These are phyloP conservation scores for Odontesthes bonariensis DNA, from an alignment of 2,113 vertebrate genomes.

Conservation along the genomic window DNA sequence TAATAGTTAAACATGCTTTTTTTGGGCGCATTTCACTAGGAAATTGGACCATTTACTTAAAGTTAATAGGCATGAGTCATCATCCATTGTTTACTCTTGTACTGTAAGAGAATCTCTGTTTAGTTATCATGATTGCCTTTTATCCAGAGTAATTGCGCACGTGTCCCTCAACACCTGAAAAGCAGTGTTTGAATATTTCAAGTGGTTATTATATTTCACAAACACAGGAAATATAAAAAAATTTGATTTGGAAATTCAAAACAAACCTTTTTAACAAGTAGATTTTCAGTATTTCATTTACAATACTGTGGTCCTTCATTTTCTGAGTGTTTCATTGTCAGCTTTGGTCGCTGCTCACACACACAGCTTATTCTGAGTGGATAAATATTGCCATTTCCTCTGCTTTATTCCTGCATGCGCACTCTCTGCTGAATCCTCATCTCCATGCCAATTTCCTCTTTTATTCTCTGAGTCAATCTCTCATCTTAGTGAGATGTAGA, in stretches of 20 bases:
- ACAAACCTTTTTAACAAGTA: background rate
- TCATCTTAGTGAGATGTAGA: slow-evolving; percentile 25
- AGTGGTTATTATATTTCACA: background rate
- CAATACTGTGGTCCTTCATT: background rate
- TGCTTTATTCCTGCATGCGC: slow-evolving; percentile 24
- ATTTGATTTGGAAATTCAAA: background rate
- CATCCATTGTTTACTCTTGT: background rate
- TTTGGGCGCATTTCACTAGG: background rate
- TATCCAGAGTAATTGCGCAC: background rate
- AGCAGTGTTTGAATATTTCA: background rate
- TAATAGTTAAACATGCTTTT: background rate
- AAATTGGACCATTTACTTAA: background rate
- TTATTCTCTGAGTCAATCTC: slow-evolving; percentile 42
- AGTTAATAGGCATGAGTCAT: background rate
- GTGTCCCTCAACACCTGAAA: background rate
- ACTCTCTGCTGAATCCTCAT: slow-evolving; percentile 27
- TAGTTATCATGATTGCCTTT: background rate
- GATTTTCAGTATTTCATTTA: background rate
- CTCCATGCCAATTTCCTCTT: slow-evolving; percentile 32
- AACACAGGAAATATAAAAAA: background rate
- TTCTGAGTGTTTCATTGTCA: background rate
- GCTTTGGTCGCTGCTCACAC: background rate
- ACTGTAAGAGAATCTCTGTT: background rate
- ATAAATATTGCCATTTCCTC: slow-evolving; percentile 32
- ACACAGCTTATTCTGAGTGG: slow-evolving; percentile 10